Percentiles rank a stretch among this genome's conserved stretches.
Evolutionary conservation across 2,113 vertebrate species (phyloP).

Genomic region (Daphoenositta chrysoptera): DNA sequence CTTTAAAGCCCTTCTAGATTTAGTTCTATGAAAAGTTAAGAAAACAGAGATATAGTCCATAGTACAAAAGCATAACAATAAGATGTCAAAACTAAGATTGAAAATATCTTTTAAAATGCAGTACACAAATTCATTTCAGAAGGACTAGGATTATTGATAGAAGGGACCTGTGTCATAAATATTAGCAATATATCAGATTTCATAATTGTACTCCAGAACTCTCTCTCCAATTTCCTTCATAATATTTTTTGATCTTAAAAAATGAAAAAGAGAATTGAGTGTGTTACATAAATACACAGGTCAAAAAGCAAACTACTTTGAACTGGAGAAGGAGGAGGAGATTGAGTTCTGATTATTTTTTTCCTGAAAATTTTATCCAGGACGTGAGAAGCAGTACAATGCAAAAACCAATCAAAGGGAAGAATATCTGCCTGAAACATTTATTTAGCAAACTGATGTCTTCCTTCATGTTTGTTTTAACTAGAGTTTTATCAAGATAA

Average conservation of each 20-base stretch:
- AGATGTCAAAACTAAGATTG: constrained; percentile 24
- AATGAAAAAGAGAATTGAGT: neutral
- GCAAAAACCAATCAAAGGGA: neutral
- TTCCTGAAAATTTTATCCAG: neutral
- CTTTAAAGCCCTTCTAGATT: constrained; percentile 59
- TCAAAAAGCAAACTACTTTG: neutral
- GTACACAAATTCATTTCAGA: constrained; percentile 21
- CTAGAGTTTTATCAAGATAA: neutral
- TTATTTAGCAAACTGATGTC: neutral
- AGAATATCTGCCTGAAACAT: neutral
- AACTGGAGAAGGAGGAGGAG: neutral
- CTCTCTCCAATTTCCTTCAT: neutral
- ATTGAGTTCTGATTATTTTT: neutral
- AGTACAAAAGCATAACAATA: constrained; percentile 17
- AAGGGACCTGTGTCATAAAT: neutral
- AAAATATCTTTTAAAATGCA: constrained; percentile 51
- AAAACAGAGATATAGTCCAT: constrained; percentile 40
- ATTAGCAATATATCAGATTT: neutral
- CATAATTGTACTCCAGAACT: neutral
- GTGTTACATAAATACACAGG: neutral
- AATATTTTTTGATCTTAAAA: neutral
- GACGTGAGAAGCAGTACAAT: neutral
- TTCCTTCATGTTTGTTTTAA: neutral
- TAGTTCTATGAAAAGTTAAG: constrained; percentile 53
- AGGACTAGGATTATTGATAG: neutral